These are phyloP conservation scores for Hirtodrosophila histrioides DNA, from an alignment of 2,888 invertebrate species.

Conservation along the genomic window DNA sequence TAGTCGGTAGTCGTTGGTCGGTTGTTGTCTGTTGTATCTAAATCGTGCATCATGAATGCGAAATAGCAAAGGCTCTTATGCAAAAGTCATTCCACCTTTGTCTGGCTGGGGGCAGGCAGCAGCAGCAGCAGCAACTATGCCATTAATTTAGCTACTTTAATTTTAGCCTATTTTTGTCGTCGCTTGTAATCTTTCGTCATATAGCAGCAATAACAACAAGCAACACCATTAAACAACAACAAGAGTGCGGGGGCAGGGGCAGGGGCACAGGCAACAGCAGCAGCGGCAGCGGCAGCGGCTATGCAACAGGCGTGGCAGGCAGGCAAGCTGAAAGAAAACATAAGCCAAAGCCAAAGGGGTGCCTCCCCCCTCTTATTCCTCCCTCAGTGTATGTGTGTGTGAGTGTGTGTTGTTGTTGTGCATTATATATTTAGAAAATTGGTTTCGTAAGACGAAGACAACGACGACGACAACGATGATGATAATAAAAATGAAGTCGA, in stretches of 20 bases:
- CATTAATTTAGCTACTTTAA: slow-evolving; percentile 70
- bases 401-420: slow-evolving; percentile 28
- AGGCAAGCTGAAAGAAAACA: slow-evolving; percentile 20
- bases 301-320: slow-evolving; percentile 20
- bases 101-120: slow-evolving; percentile 16
- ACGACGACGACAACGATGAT: slow-evolving; percentile 43
- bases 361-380: neutral
- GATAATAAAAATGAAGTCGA: slow-evolving; percentile 77
- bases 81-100: slow-evolving; percentile 64
- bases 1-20: slow-evolving; percentile 1
- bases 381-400: neutral
- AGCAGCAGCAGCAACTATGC: slow-evolving; percentile 51
- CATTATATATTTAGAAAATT: slow-evolving; percentile 59
- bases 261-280: too few species aligned
- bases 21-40: slow-evolving; percentile 53
- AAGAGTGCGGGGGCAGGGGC: slow-evolving; percentile 13
- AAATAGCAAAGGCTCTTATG: slow-evolving; percentile 26
- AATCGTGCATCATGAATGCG: slow-evolving; percentile 49
- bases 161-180: slow-evolving; percentile 70
- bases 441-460: slow-evolving; percentile 45
- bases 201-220: slow-evolving; percentile 37
- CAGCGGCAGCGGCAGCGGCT: neutral
- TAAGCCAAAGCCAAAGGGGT: slow-evolving; percentile 20
- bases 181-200: slow-evolving; percentile 71
- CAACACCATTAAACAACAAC: slow-evolving; percentile 27